Percentiles rank a stretch among this genome's conserved stretches.
These are phyloP conservation scores for Ctenomys sociabilis DNA, from an alignment of 2,113 vertebrate genomes.

Conservation along the genomic window DNA sequence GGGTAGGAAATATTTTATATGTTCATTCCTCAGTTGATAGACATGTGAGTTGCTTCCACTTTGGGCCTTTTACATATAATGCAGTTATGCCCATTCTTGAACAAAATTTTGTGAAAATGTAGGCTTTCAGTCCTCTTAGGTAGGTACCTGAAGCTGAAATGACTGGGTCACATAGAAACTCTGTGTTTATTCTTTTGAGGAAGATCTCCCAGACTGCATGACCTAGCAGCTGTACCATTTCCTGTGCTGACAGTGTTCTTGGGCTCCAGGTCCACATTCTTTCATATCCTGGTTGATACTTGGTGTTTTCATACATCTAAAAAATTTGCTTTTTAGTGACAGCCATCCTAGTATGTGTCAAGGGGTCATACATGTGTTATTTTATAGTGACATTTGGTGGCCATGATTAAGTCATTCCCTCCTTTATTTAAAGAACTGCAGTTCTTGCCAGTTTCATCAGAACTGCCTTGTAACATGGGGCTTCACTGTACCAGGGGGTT, in stretches of 20 bases:
- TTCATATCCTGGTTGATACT: neutral
- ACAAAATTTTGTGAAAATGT: neutral
- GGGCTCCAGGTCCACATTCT: neutral
- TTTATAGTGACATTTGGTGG: neutral
- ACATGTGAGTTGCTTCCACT: neutral
- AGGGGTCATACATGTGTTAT: neutral
- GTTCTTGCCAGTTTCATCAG: slow-evolving; percentile 1
- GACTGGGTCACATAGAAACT: neutral
- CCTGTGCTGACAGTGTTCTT: neutral
- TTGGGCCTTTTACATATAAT: neutral
- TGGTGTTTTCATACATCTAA: neutral
- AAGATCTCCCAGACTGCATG: neutral
- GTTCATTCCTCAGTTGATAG: neutral
- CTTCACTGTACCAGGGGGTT: neutral
- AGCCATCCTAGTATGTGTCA: neutral
- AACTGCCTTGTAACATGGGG: neutral
- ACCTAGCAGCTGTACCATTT: neutral
- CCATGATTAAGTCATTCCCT: neutral
- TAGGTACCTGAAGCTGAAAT: neutral
- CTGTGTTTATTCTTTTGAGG: neutral
- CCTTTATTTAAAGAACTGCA: neutral
- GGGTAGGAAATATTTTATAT: neutral
- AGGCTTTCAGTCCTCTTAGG: neutral
- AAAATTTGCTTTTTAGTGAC: neutral
- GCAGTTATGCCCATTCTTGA: neutral